These are phyloP conservation scores for Barypeithes pellucidus DNA, from an alignment of 2,888 invertebrate species.

Conservation along the genomic window DNA sequence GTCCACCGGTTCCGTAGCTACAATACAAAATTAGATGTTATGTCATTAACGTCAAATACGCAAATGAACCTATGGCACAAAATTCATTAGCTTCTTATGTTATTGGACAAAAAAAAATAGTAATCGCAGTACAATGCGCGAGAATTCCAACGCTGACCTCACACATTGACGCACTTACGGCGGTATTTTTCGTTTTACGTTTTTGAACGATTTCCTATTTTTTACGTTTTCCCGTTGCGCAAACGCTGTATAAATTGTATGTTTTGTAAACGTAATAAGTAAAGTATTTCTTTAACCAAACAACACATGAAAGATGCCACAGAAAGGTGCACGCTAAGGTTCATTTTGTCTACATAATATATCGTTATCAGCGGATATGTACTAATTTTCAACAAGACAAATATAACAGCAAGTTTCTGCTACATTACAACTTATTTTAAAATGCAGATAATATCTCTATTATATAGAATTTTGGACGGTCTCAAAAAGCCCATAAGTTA, in stretches of 20 bases:
- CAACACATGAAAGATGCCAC: conserved; percentile 1
- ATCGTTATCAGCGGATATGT: too few relatives aligned
- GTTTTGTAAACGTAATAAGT: background rate
- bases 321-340: background rate
- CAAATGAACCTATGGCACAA: conserved; percentile 35
- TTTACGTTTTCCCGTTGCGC: background rate
- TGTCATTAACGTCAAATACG: conserved; percentile 35
- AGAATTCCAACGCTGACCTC: too few relatives aligned
- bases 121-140: too few relatives aligned
- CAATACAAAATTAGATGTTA: conserved; percentile 51
- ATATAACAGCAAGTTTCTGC: too few relatives aligned
- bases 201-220: background rate
- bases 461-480: too few relatives aligned
- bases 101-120: conserved; percentile 29
- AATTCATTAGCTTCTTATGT: conserved; percentile 28
- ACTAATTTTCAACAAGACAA: too few relatives aligned
- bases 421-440: too few relatives aligned
- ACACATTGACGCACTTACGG: too few relatives aligned
- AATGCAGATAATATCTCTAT: too few relatives aligned
- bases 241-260: background rate
- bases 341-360: background rate
- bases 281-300: conserved; percentile 6
- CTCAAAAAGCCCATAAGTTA: too few relatives aligned
- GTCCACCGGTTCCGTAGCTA: conserved; percentile 58
- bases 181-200: too few relatives aligned